A percentile compares a stretch with the other conserved stretches of the same genome.
Evolutionary conservation across 2,113 vertebrate genomes (phyloP).

Genomic region (Microtus richardsoni): DNA sequence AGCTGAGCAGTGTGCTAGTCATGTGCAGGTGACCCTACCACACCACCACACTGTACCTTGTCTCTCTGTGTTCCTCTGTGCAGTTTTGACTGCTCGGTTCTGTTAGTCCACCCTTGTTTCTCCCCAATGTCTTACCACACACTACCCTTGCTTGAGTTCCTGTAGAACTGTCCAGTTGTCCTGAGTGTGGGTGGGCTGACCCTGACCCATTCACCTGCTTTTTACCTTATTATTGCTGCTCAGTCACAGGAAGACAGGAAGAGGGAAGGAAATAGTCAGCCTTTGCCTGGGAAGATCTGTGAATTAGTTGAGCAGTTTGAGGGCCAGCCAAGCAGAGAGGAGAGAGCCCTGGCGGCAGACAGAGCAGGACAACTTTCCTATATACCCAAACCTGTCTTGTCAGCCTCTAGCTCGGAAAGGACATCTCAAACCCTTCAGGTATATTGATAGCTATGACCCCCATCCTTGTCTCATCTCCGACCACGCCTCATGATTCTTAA

Average conservation of each 20-base stretch:
- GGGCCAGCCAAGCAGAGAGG: no score
- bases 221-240: rapidly evolving
- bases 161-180: rapidly evolving
- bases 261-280: rapidly evolving
- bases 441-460: neutral
- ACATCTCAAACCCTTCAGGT: neutral
- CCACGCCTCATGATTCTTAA: neutral
- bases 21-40: rapidly evolving
- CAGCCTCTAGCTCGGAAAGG: neutral
- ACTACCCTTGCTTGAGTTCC: neutral
- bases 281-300: neutral
- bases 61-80: no score
- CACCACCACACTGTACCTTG: no score
- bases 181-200: neutral
- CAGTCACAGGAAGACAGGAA: rapidly evolving
- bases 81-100: neutral
- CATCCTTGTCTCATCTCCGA: neutral
- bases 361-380: neutral
- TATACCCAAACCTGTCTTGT: rapidly evolving
- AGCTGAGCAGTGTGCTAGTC: no score
- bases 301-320: neutral
- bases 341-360: neutral
- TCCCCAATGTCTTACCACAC: rapidly evolving
- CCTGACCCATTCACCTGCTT: rapidly evolving
- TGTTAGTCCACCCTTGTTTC: neutral